Evolutionary conservation across 2,888 invertebrate genomes (phyloP).

Genomic region (Leptarthrus brevirostris): DNA sequence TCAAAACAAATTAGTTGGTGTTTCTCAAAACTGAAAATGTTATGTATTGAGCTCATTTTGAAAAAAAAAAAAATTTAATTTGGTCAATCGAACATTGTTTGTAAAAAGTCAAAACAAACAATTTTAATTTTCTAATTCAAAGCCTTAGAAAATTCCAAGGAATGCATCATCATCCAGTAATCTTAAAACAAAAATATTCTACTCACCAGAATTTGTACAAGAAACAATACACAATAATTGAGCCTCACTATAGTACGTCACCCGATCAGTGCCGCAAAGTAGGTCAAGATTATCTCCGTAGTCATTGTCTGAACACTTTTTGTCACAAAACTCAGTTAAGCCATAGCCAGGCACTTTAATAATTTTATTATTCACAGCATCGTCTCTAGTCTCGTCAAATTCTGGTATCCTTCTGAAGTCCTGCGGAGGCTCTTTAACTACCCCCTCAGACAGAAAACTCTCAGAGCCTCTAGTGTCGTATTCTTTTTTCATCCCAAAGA

Average conservation of each 20-base stretch:
- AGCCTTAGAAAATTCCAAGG: no score
- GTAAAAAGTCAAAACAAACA: no score
- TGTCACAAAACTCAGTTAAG: constrained; percentile 4
- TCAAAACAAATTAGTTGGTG: no score
- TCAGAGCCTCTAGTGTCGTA: constrained; percentile 2
- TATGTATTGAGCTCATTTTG: no score
- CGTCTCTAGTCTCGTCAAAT: neutral
- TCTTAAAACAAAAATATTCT: neutral
- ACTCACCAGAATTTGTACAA: constrained; percentile 35
- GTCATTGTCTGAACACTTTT: constrained; percentile 15
- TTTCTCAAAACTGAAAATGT: no score
- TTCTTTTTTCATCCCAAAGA: constrained; percentile 5
- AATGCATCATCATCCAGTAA: no score
- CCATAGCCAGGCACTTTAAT: constrained; percentile 15
- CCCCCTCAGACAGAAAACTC: constrained; percentile 22
- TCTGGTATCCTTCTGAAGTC: constrained; percentile 3
- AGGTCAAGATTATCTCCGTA: neutral
- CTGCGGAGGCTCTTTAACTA: constrained; percentile 20
- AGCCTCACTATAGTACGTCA: constrained; percentile 62
- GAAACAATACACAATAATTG: constrained; percentile 60
- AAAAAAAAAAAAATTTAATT: no score
- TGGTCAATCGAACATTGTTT: no score
- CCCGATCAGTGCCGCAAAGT: constrained; percentile 62
- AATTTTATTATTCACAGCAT: neutral
- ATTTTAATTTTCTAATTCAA: no score